A percentile compares a stretch with the other conserved stretches of the same genome.
phyloP scores from a whole-genome alignment of 2,113 vertebrate species.

The Myrmophylax atrothorax region DNA sequence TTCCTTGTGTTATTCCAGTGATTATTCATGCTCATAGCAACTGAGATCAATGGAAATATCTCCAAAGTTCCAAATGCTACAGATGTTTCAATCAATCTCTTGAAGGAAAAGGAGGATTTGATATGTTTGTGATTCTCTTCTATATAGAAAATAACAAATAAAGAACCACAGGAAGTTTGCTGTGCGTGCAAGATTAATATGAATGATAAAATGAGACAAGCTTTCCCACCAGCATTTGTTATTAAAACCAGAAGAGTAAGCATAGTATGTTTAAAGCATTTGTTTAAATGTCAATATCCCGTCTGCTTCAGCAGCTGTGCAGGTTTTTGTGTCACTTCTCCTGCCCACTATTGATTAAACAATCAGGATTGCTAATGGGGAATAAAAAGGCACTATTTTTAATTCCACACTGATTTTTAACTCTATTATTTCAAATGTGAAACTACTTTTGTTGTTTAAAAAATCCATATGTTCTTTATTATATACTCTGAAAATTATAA shows the following conservation, averaged over 20 bases:
- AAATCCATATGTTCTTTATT: not conserved
- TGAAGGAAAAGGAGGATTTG: not conserved
- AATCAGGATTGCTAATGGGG: conserved; percentile 26
- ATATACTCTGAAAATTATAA: not conserved
- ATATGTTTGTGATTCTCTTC: not conserved
- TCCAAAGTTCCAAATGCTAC: not conserved
- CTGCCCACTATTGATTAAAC: not conserved
- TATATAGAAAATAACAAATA: not conserved
- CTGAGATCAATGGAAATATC: not conserved
- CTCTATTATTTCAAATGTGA: not conserved
- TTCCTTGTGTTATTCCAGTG: not conserved
- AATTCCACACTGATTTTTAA: not conserved
- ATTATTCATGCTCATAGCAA: not conserved
- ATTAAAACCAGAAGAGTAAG: conserved; percentile 20
- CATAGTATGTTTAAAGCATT: conserved; percentile 20
- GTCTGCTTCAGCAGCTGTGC: not conserved
- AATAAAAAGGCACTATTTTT: conserved; percentile 19
- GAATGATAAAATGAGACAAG: not conserved
- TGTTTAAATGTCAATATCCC: conserved; percentile 50
- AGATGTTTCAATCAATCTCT: not conserved
- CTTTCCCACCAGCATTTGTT: not conserved
- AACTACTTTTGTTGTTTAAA: not conserved
- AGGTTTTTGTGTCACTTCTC: conserved; percentile 22
- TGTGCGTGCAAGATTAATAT: not conserved
- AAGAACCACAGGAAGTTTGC: not conserved